phyloP scores from a whole-genome alignment of 2,888 invertebrate species.

The Pollenia amentaria region DNA sequence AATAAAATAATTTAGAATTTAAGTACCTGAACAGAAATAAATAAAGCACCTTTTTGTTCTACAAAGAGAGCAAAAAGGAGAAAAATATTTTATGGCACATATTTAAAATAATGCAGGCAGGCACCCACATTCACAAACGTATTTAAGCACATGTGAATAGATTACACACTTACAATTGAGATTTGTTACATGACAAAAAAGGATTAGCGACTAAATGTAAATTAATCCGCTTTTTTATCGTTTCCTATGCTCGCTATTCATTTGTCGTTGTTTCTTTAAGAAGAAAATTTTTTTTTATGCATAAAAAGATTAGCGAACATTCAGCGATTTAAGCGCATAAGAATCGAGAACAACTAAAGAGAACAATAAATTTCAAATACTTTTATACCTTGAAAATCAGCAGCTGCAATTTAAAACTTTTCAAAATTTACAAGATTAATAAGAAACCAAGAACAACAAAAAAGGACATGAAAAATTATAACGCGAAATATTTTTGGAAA shows the following conservation, averaged over 20 bases:
- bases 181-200: constrained; percentile 57
- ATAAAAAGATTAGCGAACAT: constrained; percentile 64
- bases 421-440: constrained; percentile 47
- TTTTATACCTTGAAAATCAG: constrained; percentile 28
- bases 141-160: background rate
- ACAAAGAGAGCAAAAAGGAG: background rate
- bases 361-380: constrained; percentile 25
- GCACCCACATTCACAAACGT: constrained; percentile 4
- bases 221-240: constrained; percentile 27
- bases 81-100: constrained; percentile 51
- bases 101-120: constrained; percentile 16
- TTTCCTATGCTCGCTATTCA: background rate
- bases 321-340: constrained; percentile 45
- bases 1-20: background rate
- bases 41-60: constrained; percentile 10
- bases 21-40: constrained; percentile 7
- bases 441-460: constrained; percentile 20
- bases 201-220: constrained; percentile 53
- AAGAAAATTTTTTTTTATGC: constrained; percentile 15
- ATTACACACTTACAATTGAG: constrained; percentile 9
- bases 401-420: constrained; percentile 63
- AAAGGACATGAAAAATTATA: background rate
- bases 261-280: background rate
- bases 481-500: constrained; percentile 27
- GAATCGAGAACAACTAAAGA: background rate